phyloP scores from a whole-genome alignment of 2,888 invertebrate genomes.

The Slavum lentiscoides region DNA sequence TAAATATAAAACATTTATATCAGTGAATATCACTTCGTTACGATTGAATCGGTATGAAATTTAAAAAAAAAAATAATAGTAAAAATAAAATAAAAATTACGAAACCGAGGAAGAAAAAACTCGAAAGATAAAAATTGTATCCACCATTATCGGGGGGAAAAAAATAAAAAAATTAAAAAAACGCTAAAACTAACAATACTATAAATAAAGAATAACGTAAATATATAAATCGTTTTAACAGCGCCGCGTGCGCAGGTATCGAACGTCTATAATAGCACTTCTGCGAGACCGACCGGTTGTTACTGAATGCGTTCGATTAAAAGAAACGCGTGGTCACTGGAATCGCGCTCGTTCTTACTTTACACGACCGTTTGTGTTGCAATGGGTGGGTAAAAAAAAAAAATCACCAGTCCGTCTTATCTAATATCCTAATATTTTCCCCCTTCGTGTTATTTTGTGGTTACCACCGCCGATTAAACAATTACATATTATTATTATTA shows the following conservation, averaged over 20 bases:
- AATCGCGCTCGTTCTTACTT: neutral
- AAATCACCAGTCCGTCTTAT: neutral
- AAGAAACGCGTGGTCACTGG: neutral
- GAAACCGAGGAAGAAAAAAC: no score
- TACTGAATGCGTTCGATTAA: constrained; percentile 2
- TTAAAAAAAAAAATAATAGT: no score
- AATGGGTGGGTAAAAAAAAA: constrained; percentile 27
- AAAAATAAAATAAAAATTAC: no score
- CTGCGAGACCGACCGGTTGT: neutral
- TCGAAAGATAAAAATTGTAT: no score
- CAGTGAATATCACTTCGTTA: no score
- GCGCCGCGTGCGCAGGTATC: neutral
- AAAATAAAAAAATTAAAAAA: no score
- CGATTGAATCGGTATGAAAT: no score
- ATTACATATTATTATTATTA: neutral
- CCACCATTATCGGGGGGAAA: no score
- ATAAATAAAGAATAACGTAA: neutral
- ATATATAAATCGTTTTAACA: neutral
- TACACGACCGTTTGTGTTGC: neutral
- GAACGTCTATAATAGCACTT: neutral
- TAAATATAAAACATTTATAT: no score
- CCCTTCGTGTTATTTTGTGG: neutral
- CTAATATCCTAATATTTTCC: neutral
- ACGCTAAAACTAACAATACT: no score
- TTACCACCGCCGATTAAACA: neutral